Conservation (phyloP, 1,140 invertebrate species). For the Drosophila gunungcola region DNA sequence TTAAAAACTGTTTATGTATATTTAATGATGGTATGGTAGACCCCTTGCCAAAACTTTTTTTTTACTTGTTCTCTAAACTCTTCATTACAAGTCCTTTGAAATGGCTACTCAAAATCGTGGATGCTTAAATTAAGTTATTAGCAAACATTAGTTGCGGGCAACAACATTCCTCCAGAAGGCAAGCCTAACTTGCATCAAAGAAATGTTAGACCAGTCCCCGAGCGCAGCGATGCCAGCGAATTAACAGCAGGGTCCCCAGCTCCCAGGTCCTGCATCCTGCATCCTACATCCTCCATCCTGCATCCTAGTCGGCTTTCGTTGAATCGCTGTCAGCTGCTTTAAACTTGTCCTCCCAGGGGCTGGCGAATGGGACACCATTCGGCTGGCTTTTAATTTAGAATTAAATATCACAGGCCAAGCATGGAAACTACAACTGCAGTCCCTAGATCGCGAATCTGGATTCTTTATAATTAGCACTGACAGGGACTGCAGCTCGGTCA, state of each 20-base stretch:
- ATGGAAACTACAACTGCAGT: conserved; percentile 35
- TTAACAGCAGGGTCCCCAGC: conserved; percentile 57
- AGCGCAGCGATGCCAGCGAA: conserved; percentile 44
- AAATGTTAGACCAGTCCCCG: conserved; percentile 50
- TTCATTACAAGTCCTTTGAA: too few relatives aligned
- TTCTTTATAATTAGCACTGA: conserved; percentile 9
- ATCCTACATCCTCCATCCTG: background rate
- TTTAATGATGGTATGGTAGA: too few relatives aligned
- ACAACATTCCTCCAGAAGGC: too few relatives aligned
- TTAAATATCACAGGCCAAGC: conserved; percentile 69
- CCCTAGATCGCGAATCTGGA: conserved; percentile 13
- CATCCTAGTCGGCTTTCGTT: conserved; percentile 1
- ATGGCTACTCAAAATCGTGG: too few relatives aligned
- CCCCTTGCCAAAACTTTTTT: too few relatives aligned
- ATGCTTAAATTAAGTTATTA: too few relatives aligned
- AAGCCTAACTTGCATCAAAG: conserved; percentile 13
- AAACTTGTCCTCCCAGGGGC: background rate
- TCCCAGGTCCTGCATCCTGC: background rate
- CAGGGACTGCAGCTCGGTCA: background rate
- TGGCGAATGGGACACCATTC: background rate
- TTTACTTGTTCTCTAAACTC: too few relatives aligned
- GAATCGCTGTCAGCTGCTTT: conserved; percentile 21
- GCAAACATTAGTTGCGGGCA: too few relatives aligned
- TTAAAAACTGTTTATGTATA: too few relatives aligned
- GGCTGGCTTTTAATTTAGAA: conserved; percentile 69